Base-by-base conservation (phyloP, 2,888 invertebrate genomes). In the Thelaira solivaga region DNA sequence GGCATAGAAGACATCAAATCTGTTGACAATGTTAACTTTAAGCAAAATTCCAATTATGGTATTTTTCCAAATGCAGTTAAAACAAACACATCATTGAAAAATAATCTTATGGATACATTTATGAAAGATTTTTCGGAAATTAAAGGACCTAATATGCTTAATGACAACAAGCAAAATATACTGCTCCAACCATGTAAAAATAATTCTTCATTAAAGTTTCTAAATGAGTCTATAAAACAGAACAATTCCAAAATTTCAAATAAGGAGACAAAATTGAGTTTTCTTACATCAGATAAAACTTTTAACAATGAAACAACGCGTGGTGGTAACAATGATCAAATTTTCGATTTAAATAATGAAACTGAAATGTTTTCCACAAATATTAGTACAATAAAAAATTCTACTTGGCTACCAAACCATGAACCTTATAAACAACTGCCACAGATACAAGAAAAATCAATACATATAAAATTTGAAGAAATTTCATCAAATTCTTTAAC, bases 321-420 rank as follows among this genome's bases (percentile, higher is more conserved):
- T n/a, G 34, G 7, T 4, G 24, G 8, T 5, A 62, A 62, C 45
- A 31, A 18, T 51, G 76, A 82, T 59, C 74, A 82, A 49, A 81
- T 81, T 59, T 74, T 85, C 51, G 88, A 88, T 75, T 81, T 86
- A 1, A 88, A 88, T 80, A 85, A 86, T 2, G 86, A 84, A 18
- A 87, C 88, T 0, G 88, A 88, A 71, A 84, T 86, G 81, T 88
- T 88, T 79, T 82, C 85, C 7, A 82, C 84, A 8, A 84, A 88
- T 55, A 69, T 84, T 0, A 86, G 87, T 57, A 85, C 83, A 82
- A 88, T 88, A 2, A 87, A 85, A 67, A 88, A 87, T 61, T 88
- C 88, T 1, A 88, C 88, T 2, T 80, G 85, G 80, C 51, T 88
- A 26, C 83, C 85, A n/a, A 80, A 76, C 53, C 80, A 80, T 34